Base-by-base conservation (phyloP, 1,140 invertebrate species). In the Colletes latitarsis region DNA sequence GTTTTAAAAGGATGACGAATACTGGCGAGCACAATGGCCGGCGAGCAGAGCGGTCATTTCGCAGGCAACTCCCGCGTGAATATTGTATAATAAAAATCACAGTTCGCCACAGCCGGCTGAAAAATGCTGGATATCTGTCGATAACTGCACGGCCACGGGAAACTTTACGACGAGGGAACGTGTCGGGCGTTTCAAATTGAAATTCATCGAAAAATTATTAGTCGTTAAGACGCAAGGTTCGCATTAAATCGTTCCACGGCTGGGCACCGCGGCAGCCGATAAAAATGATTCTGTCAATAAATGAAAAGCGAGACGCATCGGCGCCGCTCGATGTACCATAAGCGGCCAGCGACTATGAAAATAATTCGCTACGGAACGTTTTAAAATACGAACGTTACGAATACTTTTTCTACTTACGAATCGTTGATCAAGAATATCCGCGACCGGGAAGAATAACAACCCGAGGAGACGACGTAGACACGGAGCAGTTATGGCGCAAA, bases 381-480 rank as follows among this genome's bases (percentile, higher is more conserved):
- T 52, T 21, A 62, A n/a, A n/a, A 57, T 6, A 14, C 4, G 3
- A 46, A 41, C 58, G 58, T 43, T 30, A 30, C 30, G 12, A 52
- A 19, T 17, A 30, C 19, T 73, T 53, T 43, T 46, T 57, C 46
- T 12, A 10, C 8, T 17, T 41, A 52, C 66, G 69, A 70, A 21
- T 52, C 69, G 66, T 70, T 70, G 77, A 62, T 67, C 76, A 63
- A 57, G 64, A 84, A 58, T 49, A 52, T 19, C 63, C 17, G 21
- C 63, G 69, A 57, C 17, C 64, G 21, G 49, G 76, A 79, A 78
- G 81, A 84, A 84, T 83, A 84, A 84, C 81, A 83, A 69, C 63
- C 52, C 19, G 55, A 84, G 46, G 64, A 63, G 74, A 73, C 73
- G 41, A 60, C 57, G 53, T 63, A 76, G 71, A 81, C 57, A 60